A percentile compares a stretch with the other conserved stretches of the same genome.
Evolutionary conservation across 2,888 invertebrate genomes (phyloP).

Genomic region (Oscheius sp.): DNA sequence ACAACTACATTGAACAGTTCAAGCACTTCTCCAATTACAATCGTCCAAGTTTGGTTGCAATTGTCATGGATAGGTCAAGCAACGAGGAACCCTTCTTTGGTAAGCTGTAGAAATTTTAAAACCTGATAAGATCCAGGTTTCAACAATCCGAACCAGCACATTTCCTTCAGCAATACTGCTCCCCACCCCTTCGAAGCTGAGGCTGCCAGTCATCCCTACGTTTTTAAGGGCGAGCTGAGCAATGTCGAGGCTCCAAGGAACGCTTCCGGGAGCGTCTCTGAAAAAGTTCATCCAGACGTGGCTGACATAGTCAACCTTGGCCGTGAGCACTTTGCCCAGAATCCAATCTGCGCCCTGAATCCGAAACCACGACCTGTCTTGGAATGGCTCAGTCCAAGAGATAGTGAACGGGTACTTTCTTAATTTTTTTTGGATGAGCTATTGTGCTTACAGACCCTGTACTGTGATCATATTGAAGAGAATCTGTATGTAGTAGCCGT

Average conservation of each 20-base stretch:
- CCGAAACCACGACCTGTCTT: conserved; percentile 12
- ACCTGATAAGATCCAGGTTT: neutral
- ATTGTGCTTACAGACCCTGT: neutral
- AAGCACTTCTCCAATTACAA: neutral
- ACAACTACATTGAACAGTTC: conserved; percentile 36
- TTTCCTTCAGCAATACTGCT: neutral
- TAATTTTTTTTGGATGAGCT: neutral
- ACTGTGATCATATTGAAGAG: conserved; percentile 33
- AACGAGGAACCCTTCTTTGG: conserved; percentile 42
- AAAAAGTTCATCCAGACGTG: conserved; percentile 6
- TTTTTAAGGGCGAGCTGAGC: conserved; percentile 18
- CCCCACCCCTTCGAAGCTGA: conserved; percentile 2
- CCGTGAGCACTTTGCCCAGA: neutral
- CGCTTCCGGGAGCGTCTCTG: neutral
- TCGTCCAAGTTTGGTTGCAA: conserved; percentile 33
- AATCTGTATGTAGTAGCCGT: conserved; percentile 33
- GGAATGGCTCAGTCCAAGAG: neutral
- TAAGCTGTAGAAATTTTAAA: neutral
- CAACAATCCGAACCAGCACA: conserved; percentile 13
- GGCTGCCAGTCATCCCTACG: conserved; percentile 20
- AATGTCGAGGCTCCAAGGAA: neutral
- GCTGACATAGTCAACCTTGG: neutral
- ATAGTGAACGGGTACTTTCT: neutral
- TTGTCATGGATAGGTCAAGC: conserved; percentile 45
- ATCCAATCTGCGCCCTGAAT: conserved; percentile 9